phyloP scores from a whole-genome alignment of 64 coral and sea anemone genomes.

The Montipora sp. region DNA sequence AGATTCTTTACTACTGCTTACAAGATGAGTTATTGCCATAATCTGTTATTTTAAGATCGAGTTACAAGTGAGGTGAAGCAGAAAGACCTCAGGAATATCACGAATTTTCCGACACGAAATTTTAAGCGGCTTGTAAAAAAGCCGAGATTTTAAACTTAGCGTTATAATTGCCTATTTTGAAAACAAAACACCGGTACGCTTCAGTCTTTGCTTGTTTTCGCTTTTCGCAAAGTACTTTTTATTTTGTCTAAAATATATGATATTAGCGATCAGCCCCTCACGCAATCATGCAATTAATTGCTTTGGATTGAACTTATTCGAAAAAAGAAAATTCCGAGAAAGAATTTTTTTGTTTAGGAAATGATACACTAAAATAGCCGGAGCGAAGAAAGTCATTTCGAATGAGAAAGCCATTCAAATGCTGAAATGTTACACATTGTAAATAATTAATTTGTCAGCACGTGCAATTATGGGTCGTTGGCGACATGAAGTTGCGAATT shows the following conservation, averaged over 20 bases:
- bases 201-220: neutral
- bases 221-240: neutral
- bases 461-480: slow-evolving; percentile 73
- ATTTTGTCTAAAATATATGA: neutral
- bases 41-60: slow-evolving; percentile 48
- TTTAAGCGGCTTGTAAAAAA: slow-evolving; percentile 11
- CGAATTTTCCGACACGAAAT: slow-evolving; percentile 24
- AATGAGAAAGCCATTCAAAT: slow-evolving; percentile 79
- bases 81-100: slow-evolving; percentile 28
- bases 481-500: neutral
- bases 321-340: neutral
- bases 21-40: slow-evolving; percentile 23
- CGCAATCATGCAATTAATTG: slow-evolving; percentile 52
- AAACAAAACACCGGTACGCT: neutral
- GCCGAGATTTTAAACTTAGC: slow-evolving; percentile 23
- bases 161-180: neutral
- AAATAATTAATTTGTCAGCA: slow-evolving; percentile 89
- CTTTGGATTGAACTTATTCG: slow-evolving; percentile 1
- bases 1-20: slow-evolving; percentile 20
- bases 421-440: slow-evolving; percentile 69
- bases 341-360: neutral
- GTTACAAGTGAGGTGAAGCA: slow-evolving; percentile 12
- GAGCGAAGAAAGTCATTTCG: slow-evolving; percentile 19
- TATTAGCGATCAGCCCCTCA: neutral
- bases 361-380: neutral